Evolutionary conservation across 2,797 vertebrate species (phyloP).

Genomic region (Danio aesculapii): DNA sequence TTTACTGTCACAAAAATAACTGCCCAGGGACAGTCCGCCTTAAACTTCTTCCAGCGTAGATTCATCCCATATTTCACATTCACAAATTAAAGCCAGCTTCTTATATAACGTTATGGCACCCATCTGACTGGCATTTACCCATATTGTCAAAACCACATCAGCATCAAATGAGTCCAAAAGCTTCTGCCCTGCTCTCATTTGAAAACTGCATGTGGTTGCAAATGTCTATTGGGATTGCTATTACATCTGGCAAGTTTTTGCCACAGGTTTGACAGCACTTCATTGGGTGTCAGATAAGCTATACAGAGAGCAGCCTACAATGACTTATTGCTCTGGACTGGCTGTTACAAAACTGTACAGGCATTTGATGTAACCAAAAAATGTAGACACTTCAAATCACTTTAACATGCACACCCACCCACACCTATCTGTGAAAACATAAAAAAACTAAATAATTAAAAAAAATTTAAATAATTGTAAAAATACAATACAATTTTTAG

Average conservation of each 20-base stretch:
- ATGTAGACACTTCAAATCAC: conserved; percentile 18
- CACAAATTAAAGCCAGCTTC: no score
- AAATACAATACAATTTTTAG: no score
- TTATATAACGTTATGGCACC: no score
- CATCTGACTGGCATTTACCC: no score
- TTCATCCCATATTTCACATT: no score
- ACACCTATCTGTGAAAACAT: no score
- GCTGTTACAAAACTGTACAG: conserved; percentile 47
- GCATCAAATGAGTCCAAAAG: conserved; percentile 38
- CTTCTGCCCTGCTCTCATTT: conserved; percentile 11
- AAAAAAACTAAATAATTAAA: no score
- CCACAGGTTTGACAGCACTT: conserved; percentile 1
- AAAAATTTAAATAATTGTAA: no score
- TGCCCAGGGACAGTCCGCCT: no score
- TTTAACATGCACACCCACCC: conserved; percentile 13
- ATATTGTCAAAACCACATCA: conserved; percentile 26
- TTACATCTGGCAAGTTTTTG: conserved; percentile 25
- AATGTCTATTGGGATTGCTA: conserved; percentile 21
- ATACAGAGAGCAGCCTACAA: neutral
- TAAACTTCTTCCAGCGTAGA: no score
- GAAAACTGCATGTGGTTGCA: conserved; percentile 27
- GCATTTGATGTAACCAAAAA: conserved; percentile 35
- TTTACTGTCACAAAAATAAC: no score
- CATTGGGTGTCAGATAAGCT: neutral
- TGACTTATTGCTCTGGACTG: conserved; percentile 43